These are phyloP conservation scores for Narcine bancroftii DNA, from an alignment of 2,113 vertebrate genomes.

Conservation along the genomic window DNA sequence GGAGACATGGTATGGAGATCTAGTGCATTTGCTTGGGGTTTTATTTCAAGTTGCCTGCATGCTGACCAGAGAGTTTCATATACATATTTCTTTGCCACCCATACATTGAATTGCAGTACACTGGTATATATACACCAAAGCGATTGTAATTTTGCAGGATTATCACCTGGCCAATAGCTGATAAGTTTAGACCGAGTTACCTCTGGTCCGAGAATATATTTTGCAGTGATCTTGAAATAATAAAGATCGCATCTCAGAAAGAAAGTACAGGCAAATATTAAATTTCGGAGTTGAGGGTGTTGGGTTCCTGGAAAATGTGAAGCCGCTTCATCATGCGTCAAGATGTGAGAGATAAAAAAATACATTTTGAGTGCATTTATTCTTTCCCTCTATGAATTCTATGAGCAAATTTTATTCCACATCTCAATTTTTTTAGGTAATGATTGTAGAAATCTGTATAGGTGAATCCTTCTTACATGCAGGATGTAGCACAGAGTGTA, in stretches of 20 bases:
- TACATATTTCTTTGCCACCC: conserved; percentile 6
- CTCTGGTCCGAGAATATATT: background rate
- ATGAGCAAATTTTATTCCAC: no score
- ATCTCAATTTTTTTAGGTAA: no score
- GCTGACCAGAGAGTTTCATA: background rate
- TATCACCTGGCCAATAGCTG: background rate
- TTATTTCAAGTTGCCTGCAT: conserved; percentile 8
- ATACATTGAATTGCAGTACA: background rate
- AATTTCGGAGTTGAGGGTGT: no score
- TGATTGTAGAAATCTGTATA: background rate
- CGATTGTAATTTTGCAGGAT: background rate
- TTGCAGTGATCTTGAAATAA: background rate
- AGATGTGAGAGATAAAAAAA: no score
- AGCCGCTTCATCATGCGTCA: no score
- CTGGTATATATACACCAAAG: background rate
- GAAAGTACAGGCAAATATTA: background rate
- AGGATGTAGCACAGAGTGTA: background rate
- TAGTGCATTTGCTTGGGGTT: background rate
- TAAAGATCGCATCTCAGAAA: background rate
- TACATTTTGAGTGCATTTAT: no score
- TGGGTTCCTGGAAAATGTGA: no score
- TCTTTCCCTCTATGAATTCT: no score
- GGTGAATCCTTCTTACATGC: background rate
- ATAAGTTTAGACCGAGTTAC: background rate
- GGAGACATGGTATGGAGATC: background rate